Percentiles rank a stretch among this genome's conserved stretches.
These are phyloP conservation scores for Hemicrepidius hirtus DNA, from an alignment of 2,888 invertebrate genomes.

Conservation along the genomic window DNA sequence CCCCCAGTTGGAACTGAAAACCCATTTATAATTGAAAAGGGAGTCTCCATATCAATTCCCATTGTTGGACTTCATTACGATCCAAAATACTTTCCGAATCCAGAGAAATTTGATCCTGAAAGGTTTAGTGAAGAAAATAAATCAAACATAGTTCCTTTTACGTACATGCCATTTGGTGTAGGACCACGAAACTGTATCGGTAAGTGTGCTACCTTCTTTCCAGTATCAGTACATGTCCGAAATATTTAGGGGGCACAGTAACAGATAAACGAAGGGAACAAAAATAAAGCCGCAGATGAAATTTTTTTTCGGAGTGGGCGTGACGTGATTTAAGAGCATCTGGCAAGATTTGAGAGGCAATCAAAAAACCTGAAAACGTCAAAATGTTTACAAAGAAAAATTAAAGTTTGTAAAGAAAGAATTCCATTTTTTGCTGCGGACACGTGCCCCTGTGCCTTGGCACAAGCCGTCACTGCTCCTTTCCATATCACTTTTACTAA, in stretches of 20 bases:
- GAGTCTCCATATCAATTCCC: constrained; percentile 72
- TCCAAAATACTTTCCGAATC: constrained; percentile 75
- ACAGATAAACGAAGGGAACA: too few relatives aligned
- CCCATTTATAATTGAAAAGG: constrained; percentile 69
- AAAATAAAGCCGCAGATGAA: too few relatives aligned
- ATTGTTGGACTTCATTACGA: constrained; percentile 75
- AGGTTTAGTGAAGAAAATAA: too few relatives aligned
- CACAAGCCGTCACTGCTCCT: too few relatives aligned
- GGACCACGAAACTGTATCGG: constrained; percentile 71
- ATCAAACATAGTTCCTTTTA: constrained; percentile 72
- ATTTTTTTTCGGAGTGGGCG: too few relatives aligned
- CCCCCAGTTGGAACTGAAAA: constrained; percentile 67
- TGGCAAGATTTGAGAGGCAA: too few relatives aligned
- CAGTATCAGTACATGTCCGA: not conserved
- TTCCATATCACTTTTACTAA: too few relatives aligned
- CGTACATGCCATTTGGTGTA: constrained; percentile 75
- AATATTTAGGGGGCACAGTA: too few relatives aligned
- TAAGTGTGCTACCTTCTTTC: not conserved
- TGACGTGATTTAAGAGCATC: too few relatives aligned
- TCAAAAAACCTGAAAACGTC: too few relatives aligned
- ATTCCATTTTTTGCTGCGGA: not conserved
- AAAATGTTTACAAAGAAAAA: too few relatives aligned
- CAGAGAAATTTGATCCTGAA: constrained; percentile 74
- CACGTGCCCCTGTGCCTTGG: too few relatives aligned
- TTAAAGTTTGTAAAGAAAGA: not conserved